phyloP scores from a whole-genome alignment of 1,140 invertebrate species.

The Harlomillsia oculata region DNA sequence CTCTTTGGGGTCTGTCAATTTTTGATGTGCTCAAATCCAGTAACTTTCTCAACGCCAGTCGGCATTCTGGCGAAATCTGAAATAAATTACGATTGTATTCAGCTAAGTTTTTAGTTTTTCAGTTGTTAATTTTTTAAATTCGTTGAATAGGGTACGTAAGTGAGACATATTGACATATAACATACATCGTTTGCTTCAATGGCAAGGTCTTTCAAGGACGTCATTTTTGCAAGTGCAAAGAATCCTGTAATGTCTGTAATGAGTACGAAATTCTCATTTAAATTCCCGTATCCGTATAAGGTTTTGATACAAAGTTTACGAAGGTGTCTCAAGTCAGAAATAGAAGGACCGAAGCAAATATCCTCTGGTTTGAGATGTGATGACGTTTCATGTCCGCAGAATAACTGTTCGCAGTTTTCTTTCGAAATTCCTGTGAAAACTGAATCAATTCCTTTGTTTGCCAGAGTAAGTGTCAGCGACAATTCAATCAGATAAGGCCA shows the following conservation, averaged over 20 bases:
- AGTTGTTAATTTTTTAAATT: too few relatives aligned
- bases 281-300: constrained; percentile 9
- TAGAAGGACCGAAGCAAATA: neutral
- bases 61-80: constrained; percentile 7
- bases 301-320: neutral
- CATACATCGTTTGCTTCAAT: constrained; percentile 13
- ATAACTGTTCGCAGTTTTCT: neutral
- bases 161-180: too few relatives aligned
- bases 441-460: constrained; percentile 3
- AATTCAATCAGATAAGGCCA: neutral
- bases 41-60: neutral
- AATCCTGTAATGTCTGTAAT: constrained; percentile 9
- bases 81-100: neutral
- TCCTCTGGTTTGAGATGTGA: neutral
- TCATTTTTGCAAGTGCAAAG: constrained; percentile 1
- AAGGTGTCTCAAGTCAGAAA: neutral
- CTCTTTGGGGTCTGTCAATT: constrained; percentile 10
- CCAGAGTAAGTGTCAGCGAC: neutral
- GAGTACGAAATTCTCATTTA: constrained; percentile 7
- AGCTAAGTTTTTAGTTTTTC: too few relatives aligned
- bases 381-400: neutral
- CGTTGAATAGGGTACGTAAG: neutral
- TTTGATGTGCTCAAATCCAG: neutral
- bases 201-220: neutral
- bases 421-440: neutral